A percentile compares a stretch with the other conserved stretches of the same genome.
These are phyloP conservation scores for Mizuhopecten yessoensis DNA, from an alignment of 1,140 invertebrate species.

Conservation along the genomic window DNA sequence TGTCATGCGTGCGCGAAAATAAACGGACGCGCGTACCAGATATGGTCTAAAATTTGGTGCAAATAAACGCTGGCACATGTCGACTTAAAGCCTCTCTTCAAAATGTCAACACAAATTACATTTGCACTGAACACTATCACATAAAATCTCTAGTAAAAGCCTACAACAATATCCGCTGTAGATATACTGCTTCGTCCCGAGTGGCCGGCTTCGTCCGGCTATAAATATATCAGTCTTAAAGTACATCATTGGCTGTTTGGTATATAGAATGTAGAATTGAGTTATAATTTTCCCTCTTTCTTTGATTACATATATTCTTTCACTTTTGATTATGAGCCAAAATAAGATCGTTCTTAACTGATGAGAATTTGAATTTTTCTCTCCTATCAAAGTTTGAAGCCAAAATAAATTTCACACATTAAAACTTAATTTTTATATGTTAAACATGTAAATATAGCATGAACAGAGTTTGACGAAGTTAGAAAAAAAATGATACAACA, in stretches of 20 bases:
- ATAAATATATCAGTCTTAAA: neutral
- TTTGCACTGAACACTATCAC: neutral
- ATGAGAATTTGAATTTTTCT: no score
- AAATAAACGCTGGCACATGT: slow-evolving; percentile 38
- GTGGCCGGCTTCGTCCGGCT: neutral
- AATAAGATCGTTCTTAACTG: no score
- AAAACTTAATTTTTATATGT: no score
- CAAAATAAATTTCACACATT: no score
- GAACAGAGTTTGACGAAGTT: no score
- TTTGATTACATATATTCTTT: no score
- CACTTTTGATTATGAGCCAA: no score
- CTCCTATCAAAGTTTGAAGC: no score
- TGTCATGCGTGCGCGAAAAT: slow-evolving; percentile 31
- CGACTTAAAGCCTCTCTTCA: neutral
- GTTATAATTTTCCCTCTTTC: no score
- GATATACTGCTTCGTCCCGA: neutral
- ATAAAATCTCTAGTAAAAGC: slow-evolving; percentile 10
- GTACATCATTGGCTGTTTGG: neutral
- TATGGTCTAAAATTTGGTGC: slow-evolving; percentile 2
- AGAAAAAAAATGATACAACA: no score
- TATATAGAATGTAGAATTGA: no score
- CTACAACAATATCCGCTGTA: neutral
- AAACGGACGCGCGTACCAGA: slow-evolving; percentile 20
- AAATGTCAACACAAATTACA: slow-evolving; percentile 21
- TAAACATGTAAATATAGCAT: no score